A percentile compares a stretch with the other conserved stretches of the same genome.
These are phyloP conservation scores for Drosophila bifasciata DNA, from an alignment of 1,140 invertebrate genomes.

Conservation along the genomic window DNA sequence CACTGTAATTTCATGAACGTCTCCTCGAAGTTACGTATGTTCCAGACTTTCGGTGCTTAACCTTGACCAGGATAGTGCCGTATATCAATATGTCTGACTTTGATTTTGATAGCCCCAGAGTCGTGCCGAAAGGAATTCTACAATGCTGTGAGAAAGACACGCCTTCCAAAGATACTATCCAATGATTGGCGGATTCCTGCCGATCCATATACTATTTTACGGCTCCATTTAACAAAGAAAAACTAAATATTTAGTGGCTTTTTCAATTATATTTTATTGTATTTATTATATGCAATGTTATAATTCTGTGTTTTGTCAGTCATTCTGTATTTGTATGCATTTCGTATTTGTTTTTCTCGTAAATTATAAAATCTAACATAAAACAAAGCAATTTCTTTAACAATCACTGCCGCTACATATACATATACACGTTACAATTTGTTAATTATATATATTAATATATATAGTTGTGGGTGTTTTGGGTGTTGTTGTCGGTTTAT, in stretches of 20 bases:
- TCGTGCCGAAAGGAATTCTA: too few species aligned
- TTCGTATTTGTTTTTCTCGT: slow-evolving; percentile 63
- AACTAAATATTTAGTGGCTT: not conserved
- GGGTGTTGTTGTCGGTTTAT: slow-evolving; percentile 49
- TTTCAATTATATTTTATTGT: slow-evolving; percentile 73
- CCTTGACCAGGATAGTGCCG: too few species aligned
- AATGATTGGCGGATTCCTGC: too few species aligned
- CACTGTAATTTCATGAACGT: too few species aligned
- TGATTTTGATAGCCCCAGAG: too few species aligned
- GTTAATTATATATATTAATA: slow-evolving; percentile 62
- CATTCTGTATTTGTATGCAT: slow-evolving; percentile 83
- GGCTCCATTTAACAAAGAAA: too few species aligned
- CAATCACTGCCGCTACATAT: slow-evolving; percentile 82
- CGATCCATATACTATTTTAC: too few species aligned
- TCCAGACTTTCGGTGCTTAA: too few species aligned
- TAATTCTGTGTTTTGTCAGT: slow-evolving; percentile 83
- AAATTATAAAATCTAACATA: slow-evolving; percentile 82
- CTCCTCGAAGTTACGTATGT: too few species aligned
- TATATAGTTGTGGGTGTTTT: slow-evolving; percentile 63
- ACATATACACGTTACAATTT: slow-evolving; percentile 81
- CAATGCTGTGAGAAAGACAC: too few species aligned
- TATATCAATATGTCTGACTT: too few species aligned
- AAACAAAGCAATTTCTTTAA: slow-evolving; percentile 82
- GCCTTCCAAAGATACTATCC: too few species aligned
- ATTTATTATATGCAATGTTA: slow-evolving; percentile 83